Base-by-base conservation (phyloP, 2,113 vertebrate species). In the Sinocyclocheilus maitianheensis region DNA sequence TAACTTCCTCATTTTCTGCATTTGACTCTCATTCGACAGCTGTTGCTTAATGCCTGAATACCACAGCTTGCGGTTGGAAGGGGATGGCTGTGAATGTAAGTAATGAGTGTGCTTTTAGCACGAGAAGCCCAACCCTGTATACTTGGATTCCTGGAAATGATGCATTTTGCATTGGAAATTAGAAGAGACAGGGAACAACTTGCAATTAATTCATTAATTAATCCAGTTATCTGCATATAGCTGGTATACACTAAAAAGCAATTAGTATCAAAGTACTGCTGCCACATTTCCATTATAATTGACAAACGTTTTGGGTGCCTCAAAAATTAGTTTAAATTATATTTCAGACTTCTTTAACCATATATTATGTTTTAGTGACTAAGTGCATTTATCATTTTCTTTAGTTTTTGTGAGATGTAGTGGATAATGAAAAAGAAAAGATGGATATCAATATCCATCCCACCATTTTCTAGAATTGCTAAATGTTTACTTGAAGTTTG, bases 1-100 rank as follows among this genome's bases (percentile, higher is more conserved):
- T 83, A 62, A 46, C n/a, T 63, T 72, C 53, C 77, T 89, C 83
- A 87, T 83, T 77, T 89, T 87, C 88, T 85, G 71, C 84, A 34
- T 58, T 34, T 72, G 78, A 51, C 43, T 46, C 67, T 85, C 7
- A 74, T 87, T 78, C 88, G 48, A 67, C 85, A 87, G 79, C 53
- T 89, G 84, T 67, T 84, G 34, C 75, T 53, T 76, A 60, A 75
- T 40, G 40, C 46, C 37, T 43, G 18, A 6, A 24, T n/a, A 26
- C 8, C 37, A 48, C 20, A 22, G 51, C n/a, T 71, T 82, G 43
- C 0, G 63, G 26, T 55, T 71, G 24, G 24, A 69, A 71, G 20
- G 24, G 11, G 16, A 22, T n/a, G 14, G 46, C 5, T 71, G 40
- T n/a, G 18, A n/a, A 63, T 76, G 8, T 24, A 75, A 74, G 53